Conservation (phyloP, 2,888 invertebrate species). For the Iphiclides podalirius region DNA sequence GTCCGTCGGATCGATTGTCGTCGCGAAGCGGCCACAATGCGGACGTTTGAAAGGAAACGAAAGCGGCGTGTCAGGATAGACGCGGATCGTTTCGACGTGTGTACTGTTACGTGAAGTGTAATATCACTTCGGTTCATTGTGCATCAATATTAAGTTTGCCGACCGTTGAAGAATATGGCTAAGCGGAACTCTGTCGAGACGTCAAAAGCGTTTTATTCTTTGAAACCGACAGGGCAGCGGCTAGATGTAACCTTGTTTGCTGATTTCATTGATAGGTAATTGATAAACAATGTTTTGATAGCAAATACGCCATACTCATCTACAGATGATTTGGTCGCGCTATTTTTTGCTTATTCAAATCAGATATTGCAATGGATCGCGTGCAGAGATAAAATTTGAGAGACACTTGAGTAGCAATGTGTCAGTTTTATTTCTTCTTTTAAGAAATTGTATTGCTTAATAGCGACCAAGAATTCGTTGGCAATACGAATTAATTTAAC, state of each 20-base stretch:
- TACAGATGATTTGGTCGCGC: no score
- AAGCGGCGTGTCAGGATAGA: conserved; percentile 22
- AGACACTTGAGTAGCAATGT: no score
- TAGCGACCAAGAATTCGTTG: no score
- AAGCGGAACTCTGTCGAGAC: conserved; percentile 4
- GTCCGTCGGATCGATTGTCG: conserved; percentile 12
- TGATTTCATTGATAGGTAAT: not conserved
- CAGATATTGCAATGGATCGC: no score
- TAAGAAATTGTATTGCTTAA: no score
- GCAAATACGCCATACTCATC: not conserved
- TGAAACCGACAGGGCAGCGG: not conserved
- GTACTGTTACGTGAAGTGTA: conserved; percentile 1
- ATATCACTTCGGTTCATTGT: conserved; percentile 18
- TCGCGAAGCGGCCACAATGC: conserved; percentile 10
- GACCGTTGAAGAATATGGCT: conserved; percentile 9
- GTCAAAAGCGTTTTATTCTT: not conserved
- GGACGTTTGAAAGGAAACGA: conserved; percentile 16
- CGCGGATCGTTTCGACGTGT: no score
- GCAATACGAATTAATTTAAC: no score
- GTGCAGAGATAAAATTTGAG: no score
- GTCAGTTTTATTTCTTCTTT: no score
- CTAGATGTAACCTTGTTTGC: not conserved
- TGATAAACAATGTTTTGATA: not conserved
- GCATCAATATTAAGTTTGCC: conserved; percentile 12
- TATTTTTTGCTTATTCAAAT: no score